Base-by-base conservation (phyloP, 2,888 invertebrate genomes). In the Girardia tigrina region DNA sequence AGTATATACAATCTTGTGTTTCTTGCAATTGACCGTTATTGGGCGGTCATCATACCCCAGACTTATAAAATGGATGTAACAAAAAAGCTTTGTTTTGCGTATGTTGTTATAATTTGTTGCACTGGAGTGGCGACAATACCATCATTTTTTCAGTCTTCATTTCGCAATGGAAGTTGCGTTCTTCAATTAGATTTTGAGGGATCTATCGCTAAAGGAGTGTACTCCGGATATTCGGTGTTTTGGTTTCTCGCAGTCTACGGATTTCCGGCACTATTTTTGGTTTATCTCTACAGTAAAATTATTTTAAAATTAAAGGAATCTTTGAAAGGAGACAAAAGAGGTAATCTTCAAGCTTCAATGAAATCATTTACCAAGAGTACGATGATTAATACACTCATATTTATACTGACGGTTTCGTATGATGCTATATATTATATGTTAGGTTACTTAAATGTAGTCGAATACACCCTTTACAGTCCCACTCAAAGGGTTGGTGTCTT, bases 361-460 rank as follows among this genome's bases (percentile, higher is more conserved):
- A 71, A 29, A 23, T 28, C 28, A 6, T 71, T 77, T 29, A 73
- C 75, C 0, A 75, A 75, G 73, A 75, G 70, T 4, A 75, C 77
- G 42, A 28, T 77, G 27, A 29, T 77, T 1, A 72, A 75, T 14
- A 77, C 75, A 8, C 4, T 72, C 0, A 72, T 77, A 29, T 77
- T 77, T 26, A 20, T 75, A 23, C 1, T 77, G 20, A 23, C 73
- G 1, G 14, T 75, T n/a, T 27, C 29, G 0, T 75, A 72, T 70
- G 75, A 75, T 28, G 28, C 42, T 16, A 29, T 70, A 20, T 72
- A 70, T 23, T 77, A 72, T 36, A 23, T 77, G n/a, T 42, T 77
- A 1, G 72, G 75, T 0, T 20, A 75, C 26, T 14, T 70, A 0
- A 73, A 73, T n/a, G n/a, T 72, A 1, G 12, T 27, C 1, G 28